phyloP scores from a whole-genome alignment of 2,797 vertebrate species.

The Xyrichtys novacula region DNA sequence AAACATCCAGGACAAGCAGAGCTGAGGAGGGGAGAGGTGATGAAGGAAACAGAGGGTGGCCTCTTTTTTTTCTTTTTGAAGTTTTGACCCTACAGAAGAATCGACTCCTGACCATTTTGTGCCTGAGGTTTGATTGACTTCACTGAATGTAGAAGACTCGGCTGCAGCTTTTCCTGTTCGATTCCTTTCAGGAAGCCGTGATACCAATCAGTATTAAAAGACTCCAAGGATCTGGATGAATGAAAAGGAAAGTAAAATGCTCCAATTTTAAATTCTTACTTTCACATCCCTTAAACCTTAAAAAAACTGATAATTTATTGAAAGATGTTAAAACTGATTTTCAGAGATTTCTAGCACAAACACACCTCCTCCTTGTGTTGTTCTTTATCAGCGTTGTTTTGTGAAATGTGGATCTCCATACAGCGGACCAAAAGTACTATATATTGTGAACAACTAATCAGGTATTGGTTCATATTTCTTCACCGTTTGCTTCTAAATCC shows the following conservation, averaged over 20 bases:
- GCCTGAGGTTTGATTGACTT: constrained; percentile 27
- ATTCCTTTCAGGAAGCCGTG: neutral
- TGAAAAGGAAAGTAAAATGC: constrained; percentile 8
- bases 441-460: constrained; percentile 40
- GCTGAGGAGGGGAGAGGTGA: constrained; percentile 79
- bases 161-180: neutral
- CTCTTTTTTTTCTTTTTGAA: neutral
- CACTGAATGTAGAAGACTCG: constrained; percentile 14
- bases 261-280: constrained; percentile 19
- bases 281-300: constrained; percentile 11
- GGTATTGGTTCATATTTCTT: constrained; percentile 67
- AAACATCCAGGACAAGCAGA: constrained; percentile 94
- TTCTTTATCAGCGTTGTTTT: constrained; percentile 4
- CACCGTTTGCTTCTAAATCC: constrained; percentile 64
- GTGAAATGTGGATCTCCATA: constrained; percentile 1
- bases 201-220: constrained; percentile 30
- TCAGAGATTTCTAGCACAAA: neutral
- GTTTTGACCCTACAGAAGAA: constrained; percentile 3
- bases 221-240: constrained; percentile 10
- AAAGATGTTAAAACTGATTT: neutral
- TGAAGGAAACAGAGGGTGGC: neutral
- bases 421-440: neutral
- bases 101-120: neutral
- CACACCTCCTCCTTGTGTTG: no score
- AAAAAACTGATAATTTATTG: neutral